Evolutionary conservation across 2,797 vertebrate genomes (phyloP), one percentile per base, ranked within the genome.

Genomic region (Stomatorhinus walkeri): DNA sequence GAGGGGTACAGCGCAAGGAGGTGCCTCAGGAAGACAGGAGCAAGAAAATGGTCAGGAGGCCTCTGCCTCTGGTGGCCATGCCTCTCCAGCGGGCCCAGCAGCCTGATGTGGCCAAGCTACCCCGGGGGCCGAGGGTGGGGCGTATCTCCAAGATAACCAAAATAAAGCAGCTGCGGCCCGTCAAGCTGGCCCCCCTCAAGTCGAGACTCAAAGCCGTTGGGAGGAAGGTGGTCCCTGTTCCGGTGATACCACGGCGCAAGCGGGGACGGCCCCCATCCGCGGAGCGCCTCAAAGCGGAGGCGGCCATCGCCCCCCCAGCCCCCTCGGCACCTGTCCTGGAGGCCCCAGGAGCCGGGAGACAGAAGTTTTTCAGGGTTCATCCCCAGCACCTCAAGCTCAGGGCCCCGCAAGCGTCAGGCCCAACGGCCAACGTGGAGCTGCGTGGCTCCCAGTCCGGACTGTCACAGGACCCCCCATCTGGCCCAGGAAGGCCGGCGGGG

Each of bases 211-310:
- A 98, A 91, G 94, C 95, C 84, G 93, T 97, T 40, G 96, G 95
- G 88, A 95, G 96, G 90, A 97, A 97, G 87, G 91, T 89, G 51
- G 89, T 92, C 8, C 94, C 95, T 0, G 95, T 98, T 88, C 96
- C 97, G 16, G 96, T 97, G 0, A 97, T 96, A 43, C 95, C 94
- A 88, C 92, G 94, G 54, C 97, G 98, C 81, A 95, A 96, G 90
- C 96, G 98, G 85, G 98, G 98, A 10, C 95, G 98, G 90, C 98
- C 98, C 0, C 98, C 98, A 0, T 98, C 98, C 59, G 95, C 97
- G 0, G 98, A 99, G 81, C 96, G 98, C 46, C 94, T 98, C 28
- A 99, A 98, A 96, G 95, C 96, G 10, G 95, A 96, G 90, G 95
- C 96, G 28, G 93, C 93, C 6, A 95, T 97, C 0, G 92, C 91